Percentiles rank a stretch among this genome's conserved stretches.
These are phyloP conservation scores for Apteryx owenii DNA, from an alignment of 2,113 vertebrate species.

Conservation along the genomic window DNA sequence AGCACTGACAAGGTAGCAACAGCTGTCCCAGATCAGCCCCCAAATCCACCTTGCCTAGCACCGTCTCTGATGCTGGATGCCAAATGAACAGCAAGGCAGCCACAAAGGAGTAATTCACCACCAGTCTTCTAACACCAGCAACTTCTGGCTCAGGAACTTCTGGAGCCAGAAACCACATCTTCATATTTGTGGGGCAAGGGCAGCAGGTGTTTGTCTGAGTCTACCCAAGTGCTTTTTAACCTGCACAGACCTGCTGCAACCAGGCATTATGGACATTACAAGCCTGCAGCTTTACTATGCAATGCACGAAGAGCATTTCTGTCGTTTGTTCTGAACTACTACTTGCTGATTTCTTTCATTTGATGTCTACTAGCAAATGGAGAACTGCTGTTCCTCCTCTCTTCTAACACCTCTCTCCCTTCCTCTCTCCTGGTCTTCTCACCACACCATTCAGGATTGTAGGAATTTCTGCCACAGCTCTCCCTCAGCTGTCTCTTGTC, in stretches of 20 bases:
- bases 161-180: not conserved
- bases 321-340: not conserved
- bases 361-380: not conserved
- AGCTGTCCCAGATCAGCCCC: rapidly evolving
- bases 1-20: not conserved
- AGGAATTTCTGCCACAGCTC: rapidly evolving
- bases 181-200: not conserved
- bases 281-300: too few relatives aligned
- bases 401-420: not conserved
- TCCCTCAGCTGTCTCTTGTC: not conserved
- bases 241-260: not conserved
- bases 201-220: not conserved
- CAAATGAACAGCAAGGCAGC: not conserved
- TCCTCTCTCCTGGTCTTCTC: too few relatives aligned
- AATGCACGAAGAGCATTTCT: not conserved
- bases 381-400: not conserved
- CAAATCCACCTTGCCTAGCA: not conserved
- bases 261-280: not conserved
- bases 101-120: not conserved
- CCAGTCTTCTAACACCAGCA: not conserved
- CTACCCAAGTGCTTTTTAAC: not conserved
- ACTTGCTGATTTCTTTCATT: not conserved
- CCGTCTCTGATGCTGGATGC: not conserved
- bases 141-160: not conserved
- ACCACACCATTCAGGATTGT: not conserved